A percentile compares a stretch with the other conserved stretches of the same genome.
Evolutionary conservation across 2,113 vertebrate genomes (phyloP).

Genomic region (Nestor notabilis): DNA sequence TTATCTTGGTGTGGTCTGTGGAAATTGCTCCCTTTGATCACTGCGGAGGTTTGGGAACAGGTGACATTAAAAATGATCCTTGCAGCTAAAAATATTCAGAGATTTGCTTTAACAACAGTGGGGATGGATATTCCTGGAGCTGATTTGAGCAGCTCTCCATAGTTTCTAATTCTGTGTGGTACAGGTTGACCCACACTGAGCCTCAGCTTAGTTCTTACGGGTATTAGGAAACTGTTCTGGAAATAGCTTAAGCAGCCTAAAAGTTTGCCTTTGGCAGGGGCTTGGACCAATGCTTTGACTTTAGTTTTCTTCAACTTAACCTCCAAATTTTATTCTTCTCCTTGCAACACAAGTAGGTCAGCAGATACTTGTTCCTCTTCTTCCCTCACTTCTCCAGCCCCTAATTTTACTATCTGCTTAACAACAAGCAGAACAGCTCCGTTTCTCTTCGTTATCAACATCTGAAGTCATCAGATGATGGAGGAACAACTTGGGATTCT

Average conservation of each 20-base stretch:
- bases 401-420: neutral
- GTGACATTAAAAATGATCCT: slow-evolving; percentile 60
- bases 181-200: neutral
- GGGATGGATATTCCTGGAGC: neutral
- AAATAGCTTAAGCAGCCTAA: slow-evolving; percentile 2
- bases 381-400: neutral
- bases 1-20: slow-evolving; percentile 53
- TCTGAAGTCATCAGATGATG: neutral
- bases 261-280: slow-evolving; percentile 20
- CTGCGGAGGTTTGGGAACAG: slow-evolving; percentile 58
- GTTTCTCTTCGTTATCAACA: slow-evolving; percentile 1
- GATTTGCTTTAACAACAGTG: slow-evolving; percentile 30
- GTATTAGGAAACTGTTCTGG: slow-evolving; percentile 46
- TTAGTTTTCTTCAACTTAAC: slow-evolving; percentile 21
- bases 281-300: neutral
- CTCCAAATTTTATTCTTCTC: neutral
- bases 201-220: slow-evolving; percentile 46
- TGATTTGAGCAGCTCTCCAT: neutral
- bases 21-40: slow-evolving; percentile 63
- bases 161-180: neutral
- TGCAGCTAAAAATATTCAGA: slow-evolving; percentile 51
- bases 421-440: neutral
- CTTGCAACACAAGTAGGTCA: neutral
- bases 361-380: neutral
- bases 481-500: slow-evolving; percentile 30